These are phyloP conservation scores for Mylabris phalerata DNA, from an alignment of 1,140 invertebrate genomes.

Conservation along the genomic window DNA sequence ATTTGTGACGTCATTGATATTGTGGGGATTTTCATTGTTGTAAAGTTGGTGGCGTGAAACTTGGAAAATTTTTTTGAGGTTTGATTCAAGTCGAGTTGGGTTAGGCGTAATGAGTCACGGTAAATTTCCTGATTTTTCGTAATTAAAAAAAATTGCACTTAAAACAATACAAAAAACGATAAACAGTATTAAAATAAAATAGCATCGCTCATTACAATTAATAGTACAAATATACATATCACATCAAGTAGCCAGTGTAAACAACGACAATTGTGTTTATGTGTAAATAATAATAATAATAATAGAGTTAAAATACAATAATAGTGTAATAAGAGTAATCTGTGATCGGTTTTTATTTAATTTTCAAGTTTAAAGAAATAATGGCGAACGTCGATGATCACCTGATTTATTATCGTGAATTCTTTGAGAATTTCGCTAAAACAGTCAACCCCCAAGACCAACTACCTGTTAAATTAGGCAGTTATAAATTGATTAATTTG, in stretches of 20 bases:
- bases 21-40: conserved; percentile 2
- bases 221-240: conserved; percentile 28
- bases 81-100: conserved; percentile 7
- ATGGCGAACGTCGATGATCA: conserved; percentile 55
- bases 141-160: no score
- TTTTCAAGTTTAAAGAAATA: not conserved
- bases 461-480: conserved; percentile 62
- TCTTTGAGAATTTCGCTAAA: conserved; percentile 61
- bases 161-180: no score
- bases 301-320: no score
- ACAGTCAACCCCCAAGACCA: conserved; percentile 63
- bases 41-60: not conserved
- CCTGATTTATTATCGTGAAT: conserved; percentile 57
- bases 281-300: no score
- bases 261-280: conserved; percentile 26
- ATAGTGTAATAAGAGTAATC: no score
- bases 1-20: not conserved
- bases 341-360: no score
- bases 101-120: conserved; percentile 11
- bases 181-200: no score
- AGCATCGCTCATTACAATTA: not conserved
- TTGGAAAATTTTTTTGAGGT: no score
- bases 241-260: conserved; percentile 15
- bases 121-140: no score
- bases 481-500: conserved; percentile 57